Evolutionary conservation across 2,888 invertebrate species (phyloP).

Genomic region (Apotomis turbidana): DNA sequence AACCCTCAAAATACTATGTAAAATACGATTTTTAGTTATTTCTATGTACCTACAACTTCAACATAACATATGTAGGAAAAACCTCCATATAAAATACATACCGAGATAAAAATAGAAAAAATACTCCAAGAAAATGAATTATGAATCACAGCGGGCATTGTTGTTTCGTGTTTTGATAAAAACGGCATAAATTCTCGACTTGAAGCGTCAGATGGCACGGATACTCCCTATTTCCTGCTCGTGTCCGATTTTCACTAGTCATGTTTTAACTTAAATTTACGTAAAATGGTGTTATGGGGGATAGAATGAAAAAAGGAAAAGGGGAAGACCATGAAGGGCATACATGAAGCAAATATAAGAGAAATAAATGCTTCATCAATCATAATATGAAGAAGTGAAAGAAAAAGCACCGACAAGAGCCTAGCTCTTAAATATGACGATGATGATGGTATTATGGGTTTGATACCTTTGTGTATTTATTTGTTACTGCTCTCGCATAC

Average conservation of each 20-base stretch:
- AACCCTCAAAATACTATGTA: background rate
- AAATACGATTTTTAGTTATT: background rate
- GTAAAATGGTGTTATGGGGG: background rate
- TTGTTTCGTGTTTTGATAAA: slow-evolving; percentile 51
- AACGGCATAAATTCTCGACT: slow-evolving; percentile 49
- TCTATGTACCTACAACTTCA: background rate
- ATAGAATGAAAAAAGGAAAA: too few species aligned
- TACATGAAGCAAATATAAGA: too few species aligned
- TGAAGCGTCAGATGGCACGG: slow-evolving; percentile 34
- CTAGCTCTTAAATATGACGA: too few species aligned
- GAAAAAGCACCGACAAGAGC: too few species aligned
- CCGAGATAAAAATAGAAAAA: slow-evolving; percentile 47
- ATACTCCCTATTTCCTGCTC: slow-evolving; percentile 34
- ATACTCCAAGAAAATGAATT: slow-evolving; percentile 48
- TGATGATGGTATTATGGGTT: too few species aligned
- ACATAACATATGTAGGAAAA: background rate
- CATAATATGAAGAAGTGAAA: too few species aligned
- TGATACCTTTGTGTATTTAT: too few species aligned
- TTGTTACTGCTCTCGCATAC: too few species aligned
- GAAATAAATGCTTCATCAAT: too few species aligned
- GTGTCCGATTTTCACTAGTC: slow-evolving; percentile 9
- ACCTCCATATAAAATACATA: slow-evolving; percentile 20
- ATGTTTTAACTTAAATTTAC: background rate
- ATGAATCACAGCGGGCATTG: slow-evolving; percentile 47
- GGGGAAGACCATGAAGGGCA: too few species aligned